These are phyloP conservation scores for Axea sp. DNA, from an alignment of 2,888 invertebrate genomes.

Conservation along the genomic window DNA sequence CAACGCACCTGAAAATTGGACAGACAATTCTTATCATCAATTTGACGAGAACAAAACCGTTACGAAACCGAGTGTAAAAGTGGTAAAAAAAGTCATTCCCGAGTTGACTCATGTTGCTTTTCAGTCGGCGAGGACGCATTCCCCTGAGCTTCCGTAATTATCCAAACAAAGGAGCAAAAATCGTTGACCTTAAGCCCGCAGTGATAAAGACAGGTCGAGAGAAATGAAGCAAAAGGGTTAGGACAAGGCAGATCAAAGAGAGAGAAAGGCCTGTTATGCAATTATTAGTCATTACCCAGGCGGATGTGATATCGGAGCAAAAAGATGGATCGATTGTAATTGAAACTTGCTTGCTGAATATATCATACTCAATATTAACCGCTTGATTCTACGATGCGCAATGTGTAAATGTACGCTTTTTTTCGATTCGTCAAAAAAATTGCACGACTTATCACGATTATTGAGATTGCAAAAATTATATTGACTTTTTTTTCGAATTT, in stretches of 20 bases:
- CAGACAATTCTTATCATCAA: slow-evolving; percentile 25
- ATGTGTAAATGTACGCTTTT: too few species aligned
- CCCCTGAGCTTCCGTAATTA: slow-evolving; percentile 37
- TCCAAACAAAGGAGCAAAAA: slow-evolving; percentile 41
- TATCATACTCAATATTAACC: too few species aligned
- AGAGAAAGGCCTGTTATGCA: slow-evolving; percentile 22
- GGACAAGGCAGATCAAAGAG: not conserved
- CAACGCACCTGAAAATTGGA: slow-evolving; percentile 8
- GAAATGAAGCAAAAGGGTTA: slow-evolving; percentile 30
- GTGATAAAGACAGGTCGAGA: slow-evolving; percentile 7
- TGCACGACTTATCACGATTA: too few species aligned
- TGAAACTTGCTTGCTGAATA: too few species aligned
- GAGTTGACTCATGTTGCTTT: slow-evolving; percentile 5
- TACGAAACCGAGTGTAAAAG: too few species aligned
- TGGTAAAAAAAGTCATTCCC: slow-evolving; percentile 5
- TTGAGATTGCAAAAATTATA: too few species aligned
- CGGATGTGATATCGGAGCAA: slow-evolving; percentile 25
- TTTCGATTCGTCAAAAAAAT: too few species aligned
- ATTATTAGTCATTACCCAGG: slow-evolving; percentile 42
- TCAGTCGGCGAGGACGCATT: slow-evolving; percentile 10
- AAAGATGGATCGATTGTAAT: slow-evolving; percentile 30
- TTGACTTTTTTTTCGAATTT: too few species aligned
- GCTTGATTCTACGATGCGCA: too few species aligned
- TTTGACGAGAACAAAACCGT: too few species aligned
- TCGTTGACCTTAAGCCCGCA: slow-evolving; percentile 31